Evolutionary conservation across 1,140 invertebrate genomes (phyloP).

Genomic region (Venturia canescens): DNA sequence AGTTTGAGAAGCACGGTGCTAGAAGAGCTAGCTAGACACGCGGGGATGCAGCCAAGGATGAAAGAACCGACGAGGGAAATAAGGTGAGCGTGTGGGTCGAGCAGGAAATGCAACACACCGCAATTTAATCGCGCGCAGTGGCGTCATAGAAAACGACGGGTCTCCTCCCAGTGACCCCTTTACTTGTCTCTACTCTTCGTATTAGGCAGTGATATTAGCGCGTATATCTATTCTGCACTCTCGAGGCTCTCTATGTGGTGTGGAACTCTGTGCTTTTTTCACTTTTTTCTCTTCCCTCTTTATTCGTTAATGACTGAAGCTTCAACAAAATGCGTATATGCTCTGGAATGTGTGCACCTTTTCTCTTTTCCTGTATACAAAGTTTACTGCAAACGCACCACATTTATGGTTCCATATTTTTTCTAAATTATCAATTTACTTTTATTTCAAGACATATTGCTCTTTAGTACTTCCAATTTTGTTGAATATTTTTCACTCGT

Average conservation of each 20-base stretch:
- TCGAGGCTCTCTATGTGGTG: not conserved
- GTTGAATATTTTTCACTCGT: no score
- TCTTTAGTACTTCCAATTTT: no score
- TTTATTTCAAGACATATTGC: no score
- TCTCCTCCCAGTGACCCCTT: not conserved
- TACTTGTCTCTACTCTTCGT: not conserved
- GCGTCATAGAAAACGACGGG: slow-evolving; percentile 13
- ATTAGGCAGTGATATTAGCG: not conserved
- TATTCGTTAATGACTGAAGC: no score
- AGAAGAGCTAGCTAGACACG: not conserved
- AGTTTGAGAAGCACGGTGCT: not conserved
- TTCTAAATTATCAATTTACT: no score
- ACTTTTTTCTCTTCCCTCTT: not conserved
- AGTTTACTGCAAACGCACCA: no score
- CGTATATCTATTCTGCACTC: not conserved
- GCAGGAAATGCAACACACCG: slow-evolving; percentile 29
- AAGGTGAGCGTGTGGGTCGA: slow-evolving; percentile 32
- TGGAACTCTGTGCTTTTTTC: not conserved
- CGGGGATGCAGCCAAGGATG: not conserved
- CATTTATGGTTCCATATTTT: no score
- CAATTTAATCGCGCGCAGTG: slow-evolving; percentile 43
- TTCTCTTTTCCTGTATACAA: no score
- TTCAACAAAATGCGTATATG: no score
- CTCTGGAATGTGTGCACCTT: not conserved
- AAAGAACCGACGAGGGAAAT: slow-evolving; percentile 41